Evolutionary conservation across 64 coral and sea anemone species (phyloP).

Genomic region (Dendrophyllia cribrosa): DNA sequence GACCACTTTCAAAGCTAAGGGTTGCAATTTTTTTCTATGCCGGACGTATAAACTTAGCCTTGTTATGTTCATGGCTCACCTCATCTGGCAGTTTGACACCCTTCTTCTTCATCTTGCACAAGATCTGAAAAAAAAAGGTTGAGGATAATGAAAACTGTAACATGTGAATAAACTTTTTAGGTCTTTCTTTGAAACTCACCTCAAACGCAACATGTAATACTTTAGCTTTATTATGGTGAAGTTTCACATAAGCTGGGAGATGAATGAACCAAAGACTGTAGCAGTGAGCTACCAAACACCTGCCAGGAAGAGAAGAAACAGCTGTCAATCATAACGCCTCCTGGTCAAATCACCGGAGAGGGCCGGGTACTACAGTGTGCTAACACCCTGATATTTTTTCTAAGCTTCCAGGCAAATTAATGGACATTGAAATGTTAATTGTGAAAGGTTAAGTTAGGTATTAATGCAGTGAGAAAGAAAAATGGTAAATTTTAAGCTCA

Average conservation of each 20-base stretch:
- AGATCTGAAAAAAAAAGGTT: conserved; percentile 30
- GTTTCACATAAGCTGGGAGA: conserved; percentile 92
- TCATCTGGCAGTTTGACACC: conserved; percentile 88
- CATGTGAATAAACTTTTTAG: neutral
- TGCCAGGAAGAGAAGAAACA: neutral
- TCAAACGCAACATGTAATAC: conserved; percentile 90
- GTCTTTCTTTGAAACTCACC: conserved; percentile 26
- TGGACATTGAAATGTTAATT: too few species aligned
- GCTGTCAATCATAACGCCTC: too few species aligned
- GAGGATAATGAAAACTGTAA: neutral
- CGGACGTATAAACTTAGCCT: neutral
- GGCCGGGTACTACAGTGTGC: too few species aligned
- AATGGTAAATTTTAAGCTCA: too few species aligned
- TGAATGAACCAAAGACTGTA: conserved; percentile 99
- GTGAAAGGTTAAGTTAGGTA: too few species aligned
- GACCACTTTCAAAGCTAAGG: too few species aligned
- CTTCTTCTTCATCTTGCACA: conserved; percentile 94
- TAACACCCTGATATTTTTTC: too few species aligned
- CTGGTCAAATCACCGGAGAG: too few species aligned
- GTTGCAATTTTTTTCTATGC: too few species aligned
- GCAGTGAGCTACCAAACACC: conserved; percentile 90
- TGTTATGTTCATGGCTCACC: conserved; percentile 22
- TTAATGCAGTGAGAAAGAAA: too few species aligned
- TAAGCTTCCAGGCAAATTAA: too few species aligned
- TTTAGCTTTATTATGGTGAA: conserved; percentile 97